Evolutionary conservation across 2,113 vertebrate genomes (phyloP), one percentile per base, ranked within the genome.

Genomic region (Eclectus roratus): DNA sequence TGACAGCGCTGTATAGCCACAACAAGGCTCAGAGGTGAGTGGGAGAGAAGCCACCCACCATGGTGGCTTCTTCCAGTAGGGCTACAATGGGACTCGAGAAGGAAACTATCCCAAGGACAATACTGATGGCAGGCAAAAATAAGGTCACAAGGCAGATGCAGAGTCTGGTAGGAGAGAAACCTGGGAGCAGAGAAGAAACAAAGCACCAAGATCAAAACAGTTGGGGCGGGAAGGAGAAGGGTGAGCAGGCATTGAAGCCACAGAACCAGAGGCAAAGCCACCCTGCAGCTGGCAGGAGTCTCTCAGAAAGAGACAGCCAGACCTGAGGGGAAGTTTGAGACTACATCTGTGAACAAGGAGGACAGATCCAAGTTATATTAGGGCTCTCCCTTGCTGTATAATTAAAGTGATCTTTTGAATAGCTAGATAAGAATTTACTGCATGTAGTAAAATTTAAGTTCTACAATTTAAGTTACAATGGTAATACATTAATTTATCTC

Each of bases 381-480:
- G n/a, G 27, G 43, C 4, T 73, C 33, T 74, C 50, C 73, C 33
- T 5, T 74, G 60, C 9, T 33, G 9, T 1, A 3, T 24, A 61
- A 91, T 44, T 61, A 41, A 70, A 71, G 61, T 3, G 56, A 35
- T 73, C 66, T 91, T 85, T 37, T 2, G 6, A 64, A 60, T 29
- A 37, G 71, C 55, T 15, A n/a, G 74, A 23, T 73, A 24, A 89
- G 73, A 31, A 88, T 93, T 94, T 96, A 96, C 21, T 39, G 50
- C 72, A 1, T 0, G 47, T n/a, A 58, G 37, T 96, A 90, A 96
- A 95, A 85, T 43, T 52, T 72, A 56, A 83, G 13, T 65, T 28
- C 55, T 13, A 23, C 35, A 9, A 18, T 4, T 90, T 31, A 50
- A 91, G 73, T 93, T 85, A 74, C 85, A 78, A 4, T 9, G 46